A percentile compares a stretch with the other conserved stretches of the same genome.
Evolutionary conservation across 2,888 invertebrate genomes (phyloP).

Genomic region (Epiblema foenella): DNA sequence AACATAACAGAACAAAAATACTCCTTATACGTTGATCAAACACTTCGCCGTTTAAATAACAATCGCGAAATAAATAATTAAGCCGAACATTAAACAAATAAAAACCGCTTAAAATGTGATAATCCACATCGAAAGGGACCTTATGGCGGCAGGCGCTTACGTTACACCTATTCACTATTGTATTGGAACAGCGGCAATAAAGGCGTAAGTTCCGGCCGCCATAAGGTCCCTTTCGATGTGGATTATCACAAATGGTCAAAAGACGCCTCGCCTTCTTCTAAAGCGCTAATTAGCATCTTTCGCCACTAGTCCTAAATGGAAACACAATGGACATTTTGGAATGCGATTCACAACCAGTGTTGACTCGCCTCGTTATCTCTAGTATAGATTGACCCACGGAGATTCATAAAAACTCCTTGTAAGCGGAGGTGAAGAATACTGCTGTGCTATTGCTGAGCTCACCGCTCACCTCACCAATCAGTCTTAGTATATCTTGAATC

Average conservation of each 20-base stretch:
- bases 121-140: no score
- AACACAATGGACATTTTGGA: slow-evolving; percentile 22
- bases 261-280: slow-evolving; percentile 9
- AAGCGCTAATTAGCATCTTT: slow-evolving; percentile 36
- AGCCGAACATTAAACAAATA: neutral
- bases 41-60: neutral
- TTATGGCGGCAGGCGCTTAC: no score
- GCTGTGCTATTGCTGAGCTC: no score
- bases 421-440: no score
- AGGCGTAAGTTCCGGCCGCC: no score
- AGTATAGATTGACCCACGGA: neutral
- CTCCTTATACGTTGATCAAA: neutral
- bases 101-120: slow-evolving; percentile 14
- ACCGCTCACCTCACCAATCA: no score
- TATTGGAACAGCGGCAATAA: no score
- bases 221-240: no score
- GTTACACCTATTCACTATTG: no score
- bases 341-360: neutral
- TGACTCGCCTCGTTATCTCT: neutral
- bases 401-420: neutral
- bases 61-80: neutral
- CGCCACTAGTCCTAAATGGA: slow-evolving; percentile 21
- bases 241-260: no score
- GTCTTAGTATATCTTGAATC: no score
- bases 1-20: neutral